phyloP scores from a whole-genome alignment of 2,113 vertebrate genomes.

The Trematomus loennbergii region DNA sequence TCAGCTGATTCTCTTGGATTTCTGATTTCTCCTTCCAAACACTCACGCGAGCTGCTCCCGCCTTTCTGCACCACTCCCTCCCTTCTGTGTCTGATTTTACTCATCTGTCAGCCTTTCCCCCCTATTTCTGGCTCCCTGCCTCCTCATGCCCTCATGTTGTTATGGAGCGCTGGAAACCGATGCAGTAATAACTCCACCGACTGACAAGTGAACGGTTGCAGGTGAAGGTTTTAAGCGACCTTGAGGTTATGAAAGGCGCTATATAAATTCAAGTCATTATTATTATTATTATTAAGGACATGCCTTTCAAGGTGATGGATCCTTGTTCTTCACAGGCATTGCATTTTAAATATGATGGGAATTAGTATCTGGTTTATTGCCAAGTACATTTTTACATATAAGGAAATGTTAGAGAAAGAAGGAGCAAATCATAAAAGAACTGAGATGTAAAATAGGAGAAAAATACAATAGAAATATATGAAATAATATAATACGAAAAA shows the following conservation, averaged over 20 bases:
- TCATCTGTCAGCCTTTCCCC: constrained; percentile 69
- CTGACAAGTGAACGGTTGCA: constrained; percentile 31
- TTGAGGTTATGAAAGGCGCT: too few relatives aligned
- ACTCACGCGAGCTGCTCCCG: constrained; percentile 62
- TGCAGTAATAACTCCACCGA: constrained; percentile 33
- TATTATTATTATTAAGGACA: background rate
- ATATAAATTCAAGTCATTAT: too few relatives aligned
- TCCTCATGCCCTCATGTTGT: constrained; percentile 68
- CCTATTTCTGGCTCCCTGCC: constrained; percentile 53
- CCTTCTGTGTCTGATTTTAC: constrained; percentile 60
- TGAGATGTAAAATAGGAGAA: too few relatives aligned
- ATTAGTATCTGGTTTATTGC: too few relatives aligned
- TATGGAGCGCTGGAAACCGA: constrained; percentile 47
- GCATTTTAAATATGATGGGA: background rate
- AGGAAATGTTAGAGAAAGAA: too few relatives aligned
- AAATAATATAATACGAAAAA: too few relatives aligned
- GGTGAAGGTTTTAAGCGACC: background rate
- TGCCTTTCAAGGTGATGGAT: constrained; percentile 26
- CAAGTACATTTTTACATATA: too few relatives aligned
- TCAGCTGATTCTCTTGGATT: constrained; percentile 66
- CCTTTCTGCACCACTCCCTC: constrained; percentile 76
- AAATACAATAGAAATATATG: too few relatives aligned
- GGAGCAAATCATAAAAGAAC: too few relatives aligned
- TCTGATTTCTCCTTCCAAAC: constrained; percentile 69
- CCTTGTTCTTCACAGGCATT: too few relatives aligned